These are phyloP conservation scores for Hylia prasina DNA, from an alignment of 2,113 vertebrate species.

Conservation along the genomic window DNA sequence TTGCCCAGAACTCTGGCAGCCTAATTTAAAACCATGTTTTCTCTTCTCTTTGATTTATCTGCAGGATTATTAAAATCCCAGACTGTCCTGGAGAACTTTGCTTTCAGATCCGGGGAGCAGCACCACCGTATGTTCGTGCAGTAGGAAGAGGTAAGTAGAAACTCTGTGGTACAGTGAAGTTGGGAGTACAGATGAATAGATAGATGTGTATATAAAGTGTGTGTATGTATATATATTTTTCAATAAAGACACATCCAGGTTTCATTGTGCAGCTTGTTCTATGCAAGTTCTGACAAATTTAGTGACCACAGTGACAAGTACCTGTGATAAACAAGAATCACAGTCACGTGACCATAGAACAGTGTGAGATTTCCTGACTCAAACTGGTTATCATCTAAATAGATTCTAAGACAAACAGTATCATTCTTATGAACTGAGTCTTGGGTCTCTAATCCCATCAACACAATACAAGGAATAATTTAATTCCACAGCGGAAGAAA, in stretches of 20 bases:
- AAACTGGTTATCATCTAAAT: neutral
- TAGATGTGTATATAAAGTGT: neutral
- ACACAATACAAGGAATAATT: neutral
- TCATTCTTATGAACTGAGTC: neutral
- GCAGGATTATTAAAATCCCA: constrained; percentile 90
- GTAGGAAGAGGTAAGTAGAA: constrained; percentile 86
- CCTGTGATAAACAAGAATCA: neutral
- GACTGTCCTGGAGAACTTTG: constrained; percentile 85
- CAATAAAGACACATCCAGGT: neutral
- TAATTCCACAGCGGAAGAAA: neutral
- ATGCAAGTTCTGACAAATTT: neutral
- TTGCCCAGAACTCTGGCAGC: neutral
- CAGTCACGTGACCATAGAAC: neutral
- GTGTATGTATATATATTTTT: neutral
- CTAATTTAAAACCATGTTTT: neutral
- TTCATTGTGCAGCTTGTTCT: neutral
- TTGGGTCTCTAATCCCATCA: neutral
- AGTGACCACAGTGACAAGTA: neutral
- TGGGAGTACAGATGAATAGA: neutral
- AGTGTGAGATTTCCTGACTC: neutral
- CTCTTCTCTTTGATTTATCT: neutral
- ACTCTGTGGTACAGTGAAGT: neutral
- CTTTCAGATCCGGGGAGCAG: constrained; percentile 87
- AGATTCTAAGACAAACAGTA: neutral
- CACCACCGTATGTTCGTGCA: constrained; percentile 86